Conservation (phyloP, 2,113 vertebrate species). For the Scartelaos histophorus region DNA sequence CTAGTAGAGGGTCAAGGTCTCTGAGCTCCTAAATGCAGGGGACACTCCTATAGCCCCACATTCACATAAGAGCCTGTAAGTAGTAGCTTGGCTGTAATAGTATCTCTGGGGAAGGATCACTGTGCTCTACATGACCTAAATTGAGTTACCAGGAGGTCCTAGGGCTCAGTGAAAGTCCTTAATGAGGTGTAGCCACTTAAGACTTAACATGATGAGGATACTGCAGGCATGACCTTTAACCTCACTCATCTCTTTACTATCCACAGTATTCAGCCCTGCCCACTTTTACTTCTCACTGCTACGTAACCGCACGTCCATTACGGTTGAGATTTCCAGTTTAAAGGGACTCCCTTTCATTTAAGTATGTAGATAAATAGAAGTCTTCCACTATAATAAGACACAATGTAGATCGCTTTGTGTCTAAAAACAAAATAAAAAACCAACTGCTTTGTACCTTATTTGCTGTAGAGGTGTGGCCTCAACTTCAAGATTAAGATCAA, state of each 20-base stretch:
- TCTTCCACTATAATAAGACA: too few species aligned
- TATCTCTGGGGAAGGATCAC: conserved; percentile 35
- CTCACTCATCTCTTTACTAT: neutral
- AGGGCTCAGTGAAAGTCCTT: conserved; percentile 35
- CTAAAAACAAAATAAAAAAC: too few species aligned
- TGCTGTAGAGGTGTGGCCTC: too few species aligned
- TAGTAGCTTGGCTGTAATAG: conserved; percentile 28
- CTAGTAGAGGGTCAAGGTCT: conserved; percentile 45
- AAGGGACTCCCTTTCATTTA: too few species aligned
- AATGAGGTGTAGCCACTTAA: conserved; percentile 19
- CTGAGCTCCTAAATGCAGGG: conserved; percentile 29
- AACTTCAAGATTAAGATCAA: too few species aligned
- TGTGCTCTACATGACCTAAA: conserved; percentile 27
- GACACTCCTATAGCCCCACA: conserved; percentile 16
- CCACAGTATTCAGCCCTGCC: too few species aligned
- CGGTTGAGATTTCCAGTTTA: too few species aligned
- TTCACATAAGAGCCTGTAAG: conserved; percentile 44
- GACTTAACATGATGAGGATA: conserved; percentile 11
- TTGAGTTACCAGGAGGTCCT: conserved; percentile 28
- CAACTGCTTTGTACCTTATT: too few species aligned
- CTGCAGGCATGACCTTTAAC: conserved; percentile 10
- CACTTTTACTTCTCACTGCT: too few species aligned
- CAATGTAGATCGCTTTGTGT: too few species aligned
- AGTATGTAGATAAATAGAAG: too few species aligned
- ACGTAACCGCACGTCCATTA: too few species aligned